Evolutionary conservation across 64 coral and sea anemone genomes (phyloP).

Genomic region (Montipora efflorescens): DNA sequence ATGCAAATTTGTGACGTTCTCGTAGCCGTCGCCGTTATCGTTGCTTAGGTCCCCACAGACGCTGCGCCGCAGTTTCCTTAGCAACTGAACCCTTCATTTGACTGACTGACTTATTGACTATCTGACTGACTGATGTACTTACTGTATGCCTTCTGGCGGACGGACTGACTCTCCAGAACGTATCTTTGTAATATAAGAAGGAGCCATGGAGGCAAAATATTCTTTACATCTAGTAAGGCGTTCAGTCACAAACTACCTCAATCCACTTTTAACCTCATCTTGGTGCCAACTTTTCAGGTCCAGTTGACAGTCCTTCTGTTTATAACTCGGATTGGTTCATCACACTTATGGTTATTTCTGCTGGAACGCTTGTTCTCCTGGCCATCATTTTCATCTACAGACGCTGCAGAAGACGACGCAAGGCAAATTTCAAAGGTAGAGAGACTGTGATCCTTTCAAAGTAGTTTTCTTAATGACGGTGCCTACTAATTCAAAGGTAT

Average conservation of each 20-base stretch:
- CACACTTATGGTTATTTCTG: conserved; percentile 39
- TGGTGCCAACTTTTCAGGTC: neutral
- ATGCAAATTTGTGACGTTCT: too few species aligned
- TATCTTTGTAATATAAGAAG: too few species aligned
- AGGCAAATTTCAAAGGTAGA: conserved; percentile 46
- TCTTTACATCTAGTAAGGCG: too few species aligned
- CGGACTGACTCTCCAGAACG: too few species aligned
- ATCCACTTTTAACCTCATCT: neutral
- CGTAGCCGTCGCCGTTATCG: too few species aligned
- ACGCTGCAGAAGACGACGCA: neutral
- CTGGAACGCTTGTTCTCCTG: conserved; percentile 10
- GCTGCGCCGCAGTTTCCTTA: too few species aligned
- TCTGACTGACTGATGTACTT: too few species aligned
- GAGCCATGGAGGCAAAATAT: too few species aligned
- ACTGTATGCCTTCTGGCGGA: too few species aligned
- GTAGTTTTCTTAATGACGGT: too few species aligned
- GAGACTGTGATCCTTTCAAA: neutral
- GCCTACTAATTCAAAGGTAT: too few species aligned
- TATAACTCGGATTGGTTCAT: conserved; percentile 64
- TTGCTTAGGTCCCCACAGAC: too few species aligned
- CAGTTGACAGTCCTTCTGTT: neutral
- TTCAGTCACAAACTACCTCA: neutral
- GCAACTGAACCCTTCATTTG: neutral
- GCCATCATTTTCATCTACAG: conserved; percentile 20
- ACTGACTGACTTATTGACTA: neutral